Percentiles rank a stretch among this genome's conserved stretches.
phyloP scores from a whole-genome alignment of 64 coral and sea anemone species.

The Acropora yongei region DNA sequence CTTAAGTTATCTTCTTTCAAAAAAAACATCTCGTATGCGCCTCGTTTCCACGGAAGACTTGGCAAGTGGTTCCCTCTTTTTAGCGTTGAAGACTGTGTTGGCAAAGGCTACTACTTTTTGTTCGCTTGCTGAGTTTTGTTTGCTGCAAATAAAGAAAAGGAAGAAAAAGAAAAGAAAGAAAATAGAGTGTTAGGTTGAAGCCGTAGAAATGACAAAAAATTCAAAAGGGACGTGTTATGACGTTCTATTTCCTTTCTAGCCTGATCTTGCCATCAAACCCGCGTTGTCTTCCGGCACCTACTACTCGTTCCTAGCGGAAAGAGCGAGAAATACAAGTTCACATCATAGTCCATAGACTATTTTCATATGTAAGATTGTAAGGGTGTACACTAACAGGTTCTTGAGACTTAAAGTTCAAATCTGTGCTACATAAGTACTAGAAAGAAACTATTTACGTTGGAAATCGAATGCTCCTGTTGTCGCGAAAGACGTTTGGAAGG shows the following conservation, averaged over 20 bases:
- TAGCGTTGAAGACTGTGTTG: constrained; percentile 74
- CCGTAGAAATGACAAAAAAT: no score
- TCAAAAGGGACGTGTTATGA: no score
- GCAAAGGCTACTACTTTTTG: constrained; percentile 73
- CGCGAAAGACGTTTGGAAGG: constrained; percentile 75
- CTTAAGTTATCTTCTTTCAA: constrained; percentile 80
- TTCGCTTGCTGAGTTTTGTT: constrained; percentile 41
- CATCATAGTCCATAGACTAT: no score
- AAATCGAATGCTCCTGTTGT: constrained; percentile 51
- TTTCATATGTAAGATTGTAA: no score
- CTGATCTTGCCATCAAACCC: no score
- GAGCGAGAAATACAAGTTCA: no score
- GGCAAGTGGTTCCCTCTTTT: constrained; percentile 70
- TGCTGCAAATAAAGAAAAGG: constrained; percentile 11
- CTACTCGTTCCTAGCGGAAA: no score
- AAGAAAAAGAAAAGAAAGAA: neutral
- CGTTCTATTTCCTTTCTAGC: no score
- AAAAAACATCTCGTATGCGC: constrained; percentile 90
- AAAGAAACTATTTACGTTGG: constrained; percentile 49
- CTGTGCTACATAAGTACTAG: no score
- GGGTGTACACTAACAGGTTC: no score
- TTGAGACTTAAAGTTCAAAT: no score
- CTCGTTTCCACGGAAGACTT: constrained; percentile 77
- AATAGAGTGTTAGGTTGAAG: neutral
- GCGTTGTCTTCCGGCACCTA: no score